Conservation (phyloP, 1,140 invertebrate genomes). For the Triops longicaudatus region DNA sequence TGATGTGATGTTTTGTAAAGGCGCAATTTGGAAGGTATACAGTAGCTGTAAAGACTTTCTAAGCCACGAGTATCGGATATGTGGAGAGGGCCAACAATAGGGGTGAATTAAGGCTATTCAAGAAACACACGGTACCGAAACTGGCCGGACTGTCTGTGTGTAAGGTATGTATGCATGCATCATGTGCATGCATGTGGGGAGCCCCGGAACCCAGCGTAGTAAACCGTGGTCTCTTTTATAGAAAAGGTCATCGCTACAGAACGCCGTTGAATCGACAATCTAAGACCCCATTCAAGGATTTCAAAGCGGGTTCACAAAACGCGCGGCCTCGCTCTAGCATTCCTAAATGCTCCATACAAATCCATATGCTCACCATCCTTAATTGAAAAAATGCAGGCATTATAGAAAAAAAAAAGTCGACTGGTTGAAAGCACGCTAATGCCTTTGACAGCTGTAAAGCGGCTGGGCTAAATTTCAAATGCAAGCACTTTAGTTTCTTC, state of each 20-base stretch:
- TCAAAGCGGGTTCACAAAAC: not conserved
- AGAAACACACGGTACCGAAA: not conserved
- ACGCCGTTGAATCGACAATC: conserved; percentile 9
- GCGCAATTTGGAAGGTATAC: not conserved
- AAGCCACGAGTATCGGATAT: not conserved
- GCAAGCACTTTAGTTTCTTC: too few species aligned
- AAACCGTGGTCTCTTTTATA: conserved; percentile 1
- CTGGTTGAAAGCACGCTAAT: not conserved
- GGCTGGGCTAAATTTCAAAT: too few species aligned
- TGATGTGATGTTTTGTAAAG: not conserved
- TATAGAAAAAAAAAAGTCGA: not conserved
- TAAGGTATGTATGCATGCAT: not conserved
- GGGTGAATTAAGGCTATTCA: conserved; percentile 6
- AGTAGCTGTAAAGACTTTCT: not conserved
- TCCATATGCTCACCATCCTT: not conserved
- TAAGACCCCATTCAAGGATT: conserved; percentile 5
- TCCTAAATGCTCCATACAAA: not conserved
- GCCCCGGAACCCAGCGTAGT: not conserved
- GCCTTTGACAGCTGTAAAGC: not conserved
- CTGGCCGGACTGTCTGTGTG: not conserved
- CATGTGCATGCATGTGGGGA: not conserved
- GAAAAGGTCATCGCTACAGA: conserved; percentile 14
- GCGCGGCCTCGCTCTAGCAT: not conserved
- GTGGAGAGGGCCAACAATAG: not conserved
- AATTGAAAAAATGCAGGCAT: not conserved